A percentile compares a stretch with the other conserved stretches of the same genome.
These are phyloP conservation scores for Stigmatopora nigra DNA, from an alignment of 2,113 vertebrate genomes.

Conservation along the genomic window DNA sequence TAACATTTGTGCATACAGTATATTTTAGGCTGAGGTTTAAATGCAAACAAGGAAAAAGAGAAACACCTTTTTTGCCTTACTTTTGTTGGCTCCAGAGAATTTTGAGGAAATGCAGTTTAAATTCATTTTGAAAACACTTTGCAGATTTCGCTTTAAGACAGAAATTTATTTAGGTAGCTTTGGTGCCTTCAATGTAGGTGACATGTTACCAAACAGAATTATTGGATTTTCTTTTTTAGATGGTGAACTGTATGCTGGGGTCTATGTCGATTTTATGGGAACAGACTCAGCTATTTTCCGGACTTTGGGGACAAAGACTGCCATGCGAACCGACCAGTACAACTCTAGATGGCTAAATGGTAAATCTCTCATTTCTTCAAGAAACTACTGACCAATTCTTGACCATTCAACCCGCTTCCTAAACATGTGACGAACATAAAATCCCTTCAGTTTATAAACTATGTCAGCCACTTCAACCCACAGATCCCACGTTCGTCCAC, in stretches of 20 bases:
- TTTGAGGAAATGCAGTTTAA: neutral
- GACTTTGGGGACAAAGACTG: constrained; percentile 89
- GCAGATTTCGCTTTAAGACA: constrained; percentile 16
- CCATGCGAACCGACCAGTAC: constrained; percentile 98
- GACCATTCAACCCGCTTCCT: constrained; percentile 15
- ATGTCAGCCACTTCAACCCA: constrained; percentile 24
- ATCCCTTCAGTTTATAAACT: constrained; percentile 21
- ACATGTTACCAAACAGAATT: constrained; percentile 30
- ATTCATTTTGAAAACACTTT: neutral
- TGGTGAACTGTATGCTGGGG: constrained; percentile 91
- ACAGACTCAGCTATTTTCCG: constrained; percentile 97
- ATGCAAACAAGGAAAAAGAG: too few relatives aligned
- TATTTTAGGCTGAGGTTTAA: constrained; percentile 10
- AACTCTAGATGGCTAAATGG: constrained; percentile 98
- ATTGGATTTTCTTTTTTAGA: constrained; percentile 70
- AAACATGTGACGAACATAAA: constrained; percentile 30
- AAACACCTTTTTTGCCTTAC: neutral
- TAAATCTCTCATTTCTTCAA: constrained; percentile 49
- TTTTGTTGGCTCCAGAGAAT: neutral
- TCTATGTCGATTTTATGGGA: constrained; percentile 99
- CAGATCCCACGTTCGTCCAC: constrained; percentile 89
- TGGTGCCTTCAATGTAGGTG: constrained; percentile 37
- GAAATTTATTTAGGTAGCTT: constrained; percentile 14
- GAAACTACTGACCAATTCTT: neutral
- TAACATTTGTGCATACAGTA: constrained; percentile 29